Conservation (phyloP, 2,888 invertebrate genomes). For the Microdon myrmicae region DNA sequence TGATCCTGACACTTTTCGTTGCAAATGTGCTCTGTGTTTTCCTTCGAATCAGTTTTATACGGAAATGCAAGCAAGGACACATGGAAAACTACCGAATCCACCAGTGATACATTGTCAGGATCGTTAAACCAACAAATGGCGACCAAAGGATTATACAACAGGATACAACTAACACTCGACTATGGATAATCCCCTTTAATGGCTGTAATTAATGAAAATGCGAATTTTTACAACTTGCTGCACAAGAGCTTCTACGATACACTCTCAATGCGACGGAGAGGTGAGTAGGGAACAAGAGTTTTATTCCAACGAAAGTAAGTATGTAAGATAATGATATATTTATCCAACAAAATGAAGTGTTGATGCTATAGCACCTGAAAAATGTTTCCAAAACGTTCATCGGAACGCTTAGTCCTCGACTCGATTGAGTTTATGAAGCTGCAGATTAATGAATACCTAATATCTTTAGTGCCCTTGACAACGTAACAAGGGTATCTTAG, state of each 20-base stretch:
- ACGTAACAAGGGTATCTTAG: too few species aligned
- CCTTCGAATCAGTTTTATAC: not conserved
- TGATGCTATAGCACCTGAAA: too few species aligned
- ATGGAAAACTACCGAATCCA: too few species aligned
- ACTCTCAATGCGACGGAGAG: slow-evolving; percentile 1
- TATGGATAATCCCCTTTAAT: slow-evolving; percentile 42
- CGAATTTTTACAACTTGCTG: slow-evolving; percentile 14
- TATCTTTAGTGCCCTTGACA: too few species aligned
- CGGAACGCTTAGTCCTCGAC: too few species aligned
- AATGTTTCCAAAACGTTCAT: too few species aligned
- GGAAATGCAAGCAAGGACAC: slow-evolving; percentile 9
- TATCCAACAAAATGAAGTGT: too few species aligned
- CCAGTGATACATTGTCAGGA: slow-evolving; percentile 13
- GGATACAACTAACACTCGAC: slow-evolving; percentile 28
- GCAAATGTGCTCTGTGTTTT: slow-evolving; percentile 5
- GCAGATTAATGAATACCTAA: too few species aligned
- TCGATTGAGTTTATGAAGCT: too few species aligned
- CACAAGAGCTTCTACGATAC: slow-evolving; percentile 1
- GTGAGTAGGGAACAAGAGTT: slow-evolving; percentile 7
- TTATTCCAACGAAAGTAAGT: too few species aligned
- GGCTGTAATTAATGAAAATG: slow-evolving; percentile 49
- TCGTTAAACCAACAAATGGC: not conserved
- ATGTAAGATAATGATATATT: too few species aligned
- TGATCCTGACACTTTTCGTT: slow-evolving; percentile 21
- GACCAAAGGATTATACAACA: slow-evolving; percentile 30